Conservation (phyloP, 1,140 invertebrate genomes). For the Metaphire vulgaris region DNA sequence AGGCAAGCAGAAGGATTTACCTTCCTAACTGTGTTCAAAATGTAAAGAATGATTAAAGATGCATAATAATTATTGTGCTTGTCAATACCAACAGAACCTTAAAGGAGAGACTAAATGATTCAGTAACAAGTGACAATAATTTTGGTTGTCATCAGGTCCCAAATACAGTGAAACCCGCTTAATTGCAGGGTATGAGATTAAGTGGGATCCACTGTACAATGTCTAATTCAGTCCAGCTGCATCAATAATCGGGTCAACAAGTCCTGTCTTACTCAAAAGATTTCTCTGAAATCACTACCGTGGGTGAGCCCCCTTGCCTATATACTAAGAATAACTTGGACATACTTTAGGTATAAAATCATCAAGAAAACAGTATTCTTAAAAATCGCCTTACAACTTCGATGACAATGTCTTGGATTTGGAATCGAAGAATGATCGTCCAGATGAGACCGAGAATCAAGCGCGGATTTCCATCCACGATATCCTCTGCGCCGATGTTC, state of each 20-base stretch:
- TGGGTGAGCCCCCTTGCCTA: too few relatives aligned
- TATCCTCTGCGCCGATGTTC: constrained; percentile 98
- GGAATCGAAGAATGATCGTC: constrained; percentile 94
- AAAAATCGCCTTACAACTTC: constrained; percentile 68
- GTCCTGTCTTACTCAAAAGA: too few relatives aligned
- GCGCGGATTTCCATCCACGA: constrained; percentile 89
- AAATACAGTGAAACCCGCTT: too few relatives aligned
- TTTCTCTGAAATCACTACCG: too few relatives aligned
- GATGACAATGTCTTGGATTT: constrained; percentile 94
- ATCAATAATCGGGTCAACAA: not conserved
- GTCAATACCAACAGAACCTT: not conserved
- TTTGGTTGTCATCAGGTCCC: too few relatives aligned
- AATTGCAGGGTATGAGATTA: too few relatives aligned
- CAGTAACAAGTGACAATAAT: too few relatives aligned
- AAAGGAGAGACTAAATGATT: too few relatives aligned
- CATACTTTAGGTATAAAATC: not conserved
- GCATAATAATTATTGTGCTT: not conserved
- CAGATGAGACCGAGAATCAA: constrained; percentile 96
- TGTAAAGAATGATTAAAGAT: too few relatives aligned
- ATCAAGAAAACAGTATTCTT: not conserved
- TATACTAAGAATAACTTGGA: too few relatives aligned
- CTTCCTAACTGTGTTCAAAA: too few relatives aligned
- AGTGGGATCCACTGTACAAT: not conserved
- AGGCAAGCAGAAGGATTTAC: too few relatives aligned
- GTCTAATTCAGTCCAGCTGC: not conserved